Evolutionary conservation across 2,797 vertebrate genomes (phyloP).

Genomic region (Xenopus petersii): DNA sequence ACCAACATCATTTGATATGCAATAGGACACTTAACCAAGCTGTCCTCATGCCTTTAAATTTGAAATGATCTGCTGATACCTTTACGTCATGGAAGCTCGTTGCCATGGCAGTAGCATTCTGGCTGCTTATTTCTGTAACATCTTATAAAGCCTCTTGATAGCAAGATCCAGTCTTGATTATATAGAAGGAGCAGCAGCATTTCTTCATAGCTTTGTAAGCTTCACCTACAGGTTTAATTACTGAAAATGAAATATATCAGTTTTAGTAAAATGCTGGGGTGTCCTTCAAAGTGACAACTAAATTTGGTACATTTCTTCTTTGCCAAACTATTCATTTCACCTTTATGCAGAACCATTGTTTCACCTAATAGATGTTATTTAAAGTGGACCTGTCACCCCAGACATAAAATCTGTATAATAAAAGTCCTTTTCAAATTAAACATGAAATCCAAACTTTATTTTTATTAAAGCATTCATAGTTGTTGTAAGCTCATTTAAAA

Average conservation of each 20-base stretch:
- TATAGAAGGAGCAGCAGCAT: constrained; percentile 35
- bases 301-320: too few relatives aligned
- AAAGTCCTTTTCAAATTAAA: too few relatives aligned
- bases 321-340: too few relatives aligned
- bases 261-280: not conserved
- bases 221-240: constrained; percentile 18
- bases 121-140: constrained; percentile 43
- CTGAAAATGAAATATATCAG: not conserved
- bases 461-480: too few relatives aligned
- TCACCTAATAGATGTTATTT: not conserved
- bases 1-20: not conserved
- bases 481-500: too few relatives aligned
- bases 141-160: constrained; percentile 49
- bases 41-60: constrained; percentile 39
- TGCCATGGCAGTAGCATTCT: constrained; percentile 43
- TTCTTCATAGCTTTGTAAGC: constrained; percentile 27
- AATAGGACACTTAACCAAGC: constrained; percentile 21
- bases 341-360: not conserved
- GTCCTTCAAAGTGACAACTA: not conserved
- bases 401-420: too few relatives aligned
- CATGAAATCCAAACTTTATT: too few relatives aligned
- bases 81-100: constrained; percentile 39
- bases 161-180: constrained; percentile 47
- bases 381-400: too few relatives aligned
- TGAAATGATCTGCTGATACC: constrained; percentile 33